These are phyloP conservation scores for Idaea aversata DNA, from an alignment of 2,888 invertebrate species.

Conservation along the genomic window DNA sequence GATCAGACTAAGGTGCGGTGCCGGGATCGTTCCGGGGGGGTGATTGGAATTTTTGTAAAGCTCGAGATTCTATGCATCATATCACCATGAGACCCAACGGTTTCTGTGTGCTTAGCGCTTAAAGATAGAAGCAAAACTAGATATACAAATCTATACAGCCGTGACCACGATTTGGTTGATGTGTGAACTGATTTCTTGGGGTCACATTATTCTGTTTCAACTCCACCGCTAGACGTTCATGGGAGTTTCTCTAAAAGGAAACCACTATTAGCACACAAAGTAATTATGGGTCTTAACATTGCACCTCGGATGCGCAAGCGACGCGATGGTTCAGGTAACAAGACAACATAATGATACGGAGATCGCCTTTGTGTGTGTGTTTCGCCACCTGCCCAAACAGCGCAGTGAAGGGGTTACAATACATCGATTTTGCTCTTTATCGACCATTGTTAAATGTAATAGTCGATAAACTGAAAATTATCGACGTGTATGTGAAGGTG, in stretches of 20 bases:
- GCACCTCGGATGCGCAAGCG: constrained; percentile 62
- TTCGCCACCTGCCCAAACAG: constrained; percentile 80
- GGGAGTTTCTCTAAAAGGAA: constrained; percentile 43
- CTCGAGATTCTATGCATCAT: too few species aligned
- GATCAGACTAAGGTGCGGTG: too few species aligned
- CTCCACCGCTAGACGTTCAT: constrained; percentile 36
- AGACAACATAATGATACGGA: constrained; percentile 77
- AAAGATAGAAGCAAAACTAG: too few species aligned
- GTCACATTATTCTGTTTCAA: constrained; percentile 20
- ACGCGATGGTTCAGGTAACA: constrained; percentile 63
- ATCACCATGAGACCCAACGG: too few species aligned
- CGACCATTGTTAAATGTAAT: constrained; percentile 26
- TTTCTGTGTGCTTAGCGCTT: too few species aligned
- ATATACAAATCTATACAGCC: too few species aligned
- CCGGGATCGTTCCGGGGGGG: too few species aligned
- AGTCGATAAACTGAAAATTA: constrained; percentile 14
- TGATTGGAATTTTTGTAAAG: too few species aligned
- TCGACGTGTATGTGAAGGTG: neutral
- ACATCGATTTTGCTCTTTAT: constrained; percentile 25
- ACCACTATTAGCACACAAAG: constrained; percentile 59
- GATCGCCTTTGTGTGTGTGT: constrained; percentile 71
- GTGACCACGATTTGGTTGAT: neutral
- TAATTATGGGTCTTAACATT: constrained; percentile 70
- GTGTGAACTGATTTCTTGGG: constrained; percentile 11
- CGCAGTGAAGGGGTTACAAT: constrained; percentile 41